These are phyloP conservation scores for Actias luna DNA, from an alignment of 2,888 invertebrate species.

Conservation along the genomic window DNA sequence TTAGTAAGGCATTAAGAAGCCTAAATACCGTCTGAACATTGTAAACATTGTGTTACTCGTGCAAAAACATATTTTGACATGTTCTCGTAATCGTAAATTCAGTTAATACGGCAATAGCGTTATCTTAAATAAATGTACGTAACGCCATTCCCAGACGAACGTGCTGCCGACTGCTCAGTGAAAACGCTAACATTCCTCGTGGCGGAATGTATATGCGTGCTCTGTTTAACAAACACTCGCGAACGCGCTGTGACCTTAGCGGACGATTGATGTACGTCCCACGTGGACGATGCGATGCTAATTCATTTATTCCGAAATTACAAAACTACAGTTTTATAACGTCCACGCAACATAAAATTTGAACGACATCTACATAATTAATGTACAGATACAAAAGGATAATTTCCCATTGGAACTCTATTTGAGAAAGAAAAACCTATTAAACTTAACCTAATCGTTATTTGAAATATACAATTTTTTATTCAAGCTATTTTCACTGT, in stretches of 20 bases:
- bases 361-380: not conserved
- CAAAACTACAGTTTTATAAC: not conserved
- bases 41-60: not conserved
- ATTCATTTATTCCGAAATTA: not conserved
- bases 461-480: no score
- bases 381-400: no score
- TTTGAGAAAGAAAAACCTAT: no score
- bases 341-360: not conserved
- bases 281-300: constrained; percentile 2
- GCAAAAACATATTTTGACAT: not conserved
- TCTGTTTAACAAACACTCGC: constrained; percentile 55
- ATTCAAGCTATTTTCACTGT: no score
- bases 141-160: constrained; percentile 13
- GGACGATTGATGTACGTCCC: constrained; percentile 27
- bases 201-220: constrained; percentile 48
- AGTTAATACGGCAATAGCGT: constrained; percentile 2
- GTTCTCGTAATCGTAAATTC: not conserved
- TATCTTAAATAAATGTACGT: constrained; percentile 11
- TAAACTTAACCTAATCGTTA: no score
- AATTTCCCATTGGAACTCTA: no score
- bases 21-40: not conserved
- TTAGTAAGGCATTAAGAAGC: not conserved
- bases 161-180: constrained; percentile 38
- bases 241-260: constrained; percentile 56
- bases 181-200: constrained; percentile 58